phyloP scores from a whole-genome alignment of 1,140 invertebrate genomes.

The Notospermus geniculatus region DNA sequence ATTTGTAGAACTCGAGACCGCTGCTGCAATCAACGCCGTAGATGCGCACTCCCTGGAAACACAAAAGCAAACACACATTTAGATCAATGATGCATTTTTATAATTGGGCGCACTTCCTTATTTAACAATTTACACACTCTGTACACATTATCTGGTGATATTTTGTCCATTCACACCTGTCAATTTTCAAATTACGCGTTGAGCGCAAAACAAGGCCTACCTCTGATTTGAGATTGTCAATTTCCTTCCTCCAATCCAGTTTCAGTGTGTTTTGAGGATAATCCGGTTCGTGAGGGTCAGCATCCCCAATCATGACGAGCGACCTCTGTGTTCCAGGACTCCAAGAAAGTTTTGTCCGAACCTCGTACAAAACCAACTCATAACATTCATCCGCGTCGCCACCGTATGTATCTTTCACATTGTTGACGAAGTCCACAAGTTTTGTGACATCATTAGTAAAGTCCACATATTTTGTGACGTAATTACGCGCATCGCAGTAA shows the following conservation, averaged over 20 bases:
- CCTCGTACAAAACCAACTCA: conserved; percentile 40
- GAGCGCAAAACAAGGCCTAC: conserved; percentile 3
- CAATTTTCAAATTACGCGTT: no score
- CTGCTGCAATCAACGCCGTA: conserved; percentile 33
- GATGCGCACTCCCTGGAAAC: conserved; percentile 32
- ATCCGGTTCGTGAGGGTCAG: conserved; percentile 32
- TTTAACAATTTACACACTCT: no score
- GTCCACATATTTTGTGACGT: conserved; percentile 41
- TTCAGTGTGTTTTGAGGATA: conserved; percentile 26
- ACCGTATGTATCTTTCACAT: conserved; percentile 36
- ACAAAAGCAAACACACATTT: neutral
- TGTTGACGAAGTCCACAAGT: conserved; percentile 38
- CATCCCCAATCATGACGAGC: conserved; percentile 45
- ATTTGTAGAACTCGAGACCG: conserved; percentile 30
- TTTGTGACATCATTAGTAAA: conserved; percentile 32
- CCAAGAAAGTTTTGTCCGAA: conserved; percentile 38
- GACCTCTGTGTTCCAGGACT: conserved; percentile 37
- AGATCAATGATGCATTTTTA: neutral
- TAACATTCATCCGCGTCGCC: conserved; percentile 44
- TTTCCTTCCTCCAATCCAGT: conserved; percentile 40
- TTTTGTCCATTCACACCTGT: neutral
- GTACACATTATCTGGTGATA: no score
- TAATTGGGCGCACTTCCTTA: no score
- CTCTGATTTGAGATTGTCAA: neutral
- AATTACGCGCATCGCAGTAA: conserved; percentile 40